A percentile compares a stretch with the other conserved stretches of the same genome.
Evolutionary conservation across 2,797 vertebrate genomes (phyloP).

Genomic region (Smutsia gigantea): DNA sequence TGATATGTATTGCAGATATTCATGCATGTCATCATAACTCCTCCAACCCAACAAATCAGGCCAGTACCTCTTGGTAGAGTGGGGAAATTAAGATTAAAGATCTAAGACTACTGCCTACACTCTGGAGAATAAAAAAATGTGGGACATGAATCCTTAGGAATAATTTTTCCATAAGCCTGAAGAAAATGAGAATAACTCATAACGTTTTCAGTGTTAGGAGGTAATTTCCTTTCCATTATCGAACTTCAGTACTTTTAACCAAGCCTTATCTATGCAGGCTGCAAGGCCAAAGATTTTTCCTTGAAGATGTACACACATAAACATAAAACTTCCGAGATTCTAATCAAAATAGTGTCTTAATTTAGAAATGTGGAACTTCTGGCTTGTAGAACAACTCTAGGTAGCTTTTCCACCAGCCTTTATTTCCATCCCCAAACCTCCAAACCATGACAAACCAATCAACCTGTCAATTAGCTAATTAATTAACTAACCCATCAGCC

Average conservation of each 20-base stretch:
- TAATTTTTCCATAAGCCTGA: slow-evolving; percentile 69
- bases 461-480: neutral
- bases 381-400: neutral
- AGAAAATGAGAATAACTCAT: slow-evolving; percentile 74
- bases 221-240: slow-evolving; percentile 62
- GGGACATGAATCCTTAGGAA: slow-evolving; percentile 74
- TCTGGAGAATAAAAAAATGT: slow-evolving; percentile 14
- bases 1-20: slow-evolving; percentile 48
- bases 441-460: neutral
- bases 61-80: slow-evolving; percentile 59
- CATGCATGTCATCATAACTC: neutral
- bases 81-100: slow-evolving; percentile 77
- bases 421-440: neutral
- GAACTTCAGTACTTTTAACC: slow-evolving; percentile 67
- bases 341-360: neutral
- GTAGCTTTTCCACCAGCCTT: neutral
- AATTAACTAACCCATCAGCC: neutral
- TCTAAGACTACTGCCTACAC: slow-evolving; percentile 46
- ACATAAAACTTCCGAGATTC: slow-evolving; percentile 38
- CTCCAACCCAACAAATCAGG: slow-evolving; percentile 55
- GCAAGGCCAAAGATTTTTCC: neutral
- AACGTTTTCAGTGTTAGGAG: slow-evolving; percentile 60
- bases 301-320: slow-evolving; percentile 20
- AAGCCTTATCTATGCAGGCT: slow-evolving; percentile 55
- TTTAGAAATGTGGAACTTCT: slow-evolving; percentile 47